Percentiles rank a stretch among this genome's conserved stretches.
These are phyloP conservation scores for Meandrusa payeni DNA, from an alignment of 2,888 invertebrate genomes.

Conservation along the genomic window DNA sequence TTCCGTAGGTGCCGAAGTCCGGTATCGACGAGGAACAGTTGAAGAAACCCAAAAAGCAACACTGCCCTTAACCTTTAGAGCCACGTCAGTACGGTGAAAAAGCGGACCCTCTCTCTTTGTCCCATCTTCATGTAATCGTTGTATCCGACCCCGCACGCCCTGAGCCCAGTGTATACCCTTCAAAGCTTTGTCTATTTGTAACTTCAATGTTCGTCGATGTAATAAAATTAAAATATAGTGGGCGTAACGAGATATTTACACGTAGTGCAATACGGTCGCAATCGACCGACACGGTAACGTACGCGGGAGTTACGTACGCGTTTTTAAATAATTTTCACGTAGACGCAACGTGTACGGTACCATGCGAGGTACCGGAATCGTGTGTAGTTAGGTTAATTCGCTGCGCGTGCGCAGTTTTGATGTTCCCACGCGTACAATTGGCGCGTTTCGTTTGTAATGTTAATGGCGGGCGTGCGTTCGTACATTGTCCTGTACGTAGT, in stretches of 20 bases:
- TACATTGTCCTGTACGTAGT: conserved; percentile 34
- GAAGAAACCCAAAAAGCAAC: conserved; percentile 88
- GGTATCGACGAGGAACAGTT: conserved; percentile 90
- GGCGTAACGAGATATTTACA: conserved; percentile 24
- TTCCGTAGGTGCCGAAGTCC: conserved; percentile 59
- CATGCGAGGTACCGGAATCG: conserved; percentile 1
- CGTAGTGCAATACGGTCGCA: conserved; percentile 15
- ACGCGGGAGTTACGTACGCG: conserved; percentile 12
- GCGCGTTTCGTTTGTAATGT: conserved; percentile 9
- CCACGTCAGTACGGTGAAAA: conserved; percentile 69
- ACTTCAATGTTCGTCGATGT: conserved; percentile 24
- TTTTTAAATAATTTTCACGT: conserved; percentile 8
- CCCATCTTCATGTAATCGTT: conserved; percentile 34
- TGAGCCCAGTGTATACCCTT: conserved; percentile 19
- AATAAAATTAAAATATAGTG: conserved; percentile 22
- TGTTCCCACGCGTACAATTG: conserved; percentile 5
- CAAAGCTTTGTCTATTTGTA: conserved; percentile 20
- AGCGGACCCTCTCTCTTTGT: conserved; percentile 46
- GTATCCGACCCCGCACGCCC: conserved; percentile 43
- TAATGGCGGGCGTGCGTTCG: conserved; percentile 35
- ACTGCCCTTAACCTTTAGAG: conserved; percentile 84
- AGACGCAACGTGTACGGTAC: not conserved
- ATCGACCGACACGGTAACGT: conserved; percentile 3
- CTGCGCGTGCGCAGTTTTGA: conserved; percentile 13
- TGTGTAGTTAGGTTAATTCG: conserved; percentile 8